Conservation (phyloP, 2,797 vertebrate genomes). For the Melanotaenia maccullochi region DNA sequence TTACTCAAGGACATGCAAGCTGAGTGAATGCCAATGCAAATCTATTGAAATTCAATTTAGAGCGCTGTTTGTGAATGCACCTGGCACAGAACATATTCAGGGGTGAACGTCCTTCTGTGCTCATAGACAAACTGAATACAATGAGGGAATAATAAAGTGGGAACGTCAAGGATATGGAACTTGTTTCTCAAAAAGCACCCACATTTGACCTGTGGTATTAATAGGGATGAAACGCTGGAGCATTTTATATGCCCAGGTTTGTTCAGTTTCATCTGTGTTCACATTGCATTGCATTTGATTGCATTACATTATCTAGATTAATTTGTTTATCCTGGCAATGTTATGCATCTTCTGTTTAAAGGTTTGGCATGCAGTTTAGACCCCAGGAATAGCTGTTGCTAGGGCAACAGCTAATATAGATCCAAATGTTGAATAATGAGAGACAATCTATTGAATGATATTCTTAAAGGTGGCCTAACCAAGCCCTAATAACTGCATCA, state of each 20-base stretch:
- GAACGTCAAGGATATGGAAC: constrained; percentile 61
- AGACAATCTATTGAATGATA: constrained; percentile 56
- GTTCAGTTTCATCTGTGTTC: constrained; percentile 52
- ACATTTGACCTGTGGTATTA: constrained; percentile 58
- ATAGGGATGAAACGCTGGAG: constrained; percentile 23
- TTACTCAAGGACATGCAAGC: constrained; percentile 69
- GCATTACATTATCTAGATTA: constrained; percentile 76
- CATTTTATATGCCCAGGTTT: constrained; percentile 20
- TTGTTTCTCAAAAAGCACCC: constrained; percentile 40
- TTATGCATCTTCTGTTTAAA: constrained; percentile 64
- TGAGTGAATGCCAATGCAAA: constrained; percentile 71
- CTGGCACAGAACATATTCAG: constrained; percentile 65
- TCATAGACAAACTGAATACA: constrained; percentile 54
- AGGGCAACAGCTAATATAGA: constrained; percentile 69
- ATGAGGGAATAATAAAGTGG: constrained; percentile 70
- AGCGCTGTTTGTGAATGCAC: constrained; percentile 67
- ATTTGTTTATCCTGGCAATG: constrained; percentile 74
- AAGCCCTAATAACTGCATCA: constrained; percentile 37
- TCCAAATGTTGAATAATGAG: constrained; percentile 68
- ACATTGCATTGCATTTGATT: constrained; percentile 66
- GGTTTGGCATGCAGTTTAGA: constrained; percentile 66
- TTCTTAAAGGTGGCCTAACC: constrained; percentile 32
- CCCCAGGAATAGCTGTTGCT: constrained; percentile 74
- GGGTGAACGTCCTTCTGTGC: constrained; percentile 60
- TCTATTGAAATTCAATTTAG: constrained; percentile 79